Evolutionary conservation across 2,113 vertebrate genomes (phyloP), one percentile per base, ranked within the genome.

Genomic region (Anser cygnoides): DNA sequence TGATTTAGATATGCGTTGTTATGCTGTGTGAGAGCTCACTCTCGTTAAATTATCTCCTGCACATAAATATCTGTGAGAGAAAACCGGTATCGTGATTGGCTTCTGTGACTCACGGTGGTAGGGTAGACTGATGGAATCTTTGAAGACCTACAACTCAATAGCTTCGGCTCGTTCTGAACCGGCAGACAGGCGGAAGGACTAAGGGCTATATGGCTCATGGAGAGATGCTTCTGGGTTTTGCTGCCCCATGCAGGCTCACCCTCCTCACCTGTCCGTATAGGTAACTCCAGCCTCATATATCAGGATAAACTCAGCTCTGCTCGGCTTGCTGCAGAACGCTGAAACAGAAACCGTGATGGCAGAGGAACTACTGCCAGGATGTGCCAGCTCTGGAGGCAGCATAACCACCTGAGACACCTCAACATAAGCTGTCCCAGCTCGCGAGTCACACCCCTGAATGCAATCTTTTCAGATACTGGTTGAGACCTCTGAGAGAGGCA

Each of bases 401-500:
- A 18, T 22, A 87, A 93, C 89, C 28, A 0, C 44, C 63, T 16
- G 35, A 87, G 66, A 87, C 54, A 92, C 57, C 70, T 84, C 49
- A 39, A 78, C 87, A 81, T 49, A 55, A 88, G 80, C 29, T 76
- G 70, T 92, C 81, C 70, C 89, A 65, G 46, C 43, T 91, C 55
- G 31, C 44, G 87, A 96, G 84, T 91, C 93, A 96, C 91, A 92
- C 66, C 80, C 61, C 77, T 62, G 46, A 58, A 90, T 22, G 33
- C 59, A 14, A 46, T 71, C 72, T 92, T 63, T 73, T 77, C 83
- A 86, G 65, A 57, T 71, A 75, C 44, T 66, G 33, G 39, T 11
- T 84, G 73, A 96, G 83, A 89, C 54, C 90, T 96, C 83, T 73
- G 39, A 67, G 39, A 93, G 92, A 92, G 73, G 66, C 62, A 92